Evolutionary conservation across 1,140 invertebrate species (phyloP).

Genomic region (Drosophila serrata): DNA sequence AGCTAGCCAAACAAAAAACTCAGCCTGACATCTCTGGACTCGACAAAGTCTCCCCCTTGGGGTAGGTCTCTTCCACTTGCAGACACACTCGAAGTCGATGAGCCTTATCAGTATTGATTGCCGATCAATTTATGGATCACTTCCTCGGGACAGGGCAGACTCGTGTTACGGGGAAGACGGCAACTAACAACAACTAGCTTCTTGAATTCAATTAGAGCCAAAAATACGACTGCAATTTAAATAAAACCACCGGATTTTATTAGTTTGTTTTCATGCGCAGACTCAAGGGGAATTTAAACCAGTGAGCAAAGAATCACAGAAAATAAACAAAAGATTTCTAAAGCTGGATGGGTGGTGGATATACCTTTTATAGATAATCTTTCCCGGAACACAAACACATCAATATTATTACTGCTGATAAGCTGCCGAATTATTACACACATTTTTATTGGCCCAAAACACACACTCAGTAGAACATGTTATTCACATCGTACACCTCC

Average conservation of each 20-base stretch:
- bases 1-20: no score
- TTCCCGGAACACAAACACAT: neutral
- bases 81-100: slow-evolving; percentile 3
- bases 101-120: slow-evolving; percentile 25
- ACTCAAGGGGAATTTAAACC: neutral
- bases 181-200: neutral
- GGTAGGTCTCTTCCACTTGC: slow-evolving; percentile 18
- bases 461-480: slow-evolving; percentile 44
- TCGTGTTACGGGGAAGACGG: neutral
- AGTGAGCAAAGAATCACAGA: neutral
- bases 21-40: neutral
- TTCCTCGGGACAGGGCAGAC: slow-evolving; percentile 13
- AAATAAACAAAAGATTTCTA: neutral
- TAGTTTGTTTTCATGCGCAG: slow-evolving; percentile 32
- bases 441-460: neutral
- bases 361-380: neutral
- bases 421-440: neutral
- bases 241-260: slow-evolving; percentile 35
- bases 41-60: neutral
- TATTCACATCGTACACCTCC: slow-evolving; percentile 74
- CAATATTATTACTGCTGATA: neutral
- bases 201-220: slow-evolving; percentile 10
- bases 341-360: neutral
- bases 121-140: slow-evolving; percentile 35
- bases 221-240: slow-evolving; percentile 27